These are phyloP conservation scores for Ctenopoma kingsleyae DNA, from an alignment of 2,797 vertebrate genomes.

Conservation along the genomic window DNA sequence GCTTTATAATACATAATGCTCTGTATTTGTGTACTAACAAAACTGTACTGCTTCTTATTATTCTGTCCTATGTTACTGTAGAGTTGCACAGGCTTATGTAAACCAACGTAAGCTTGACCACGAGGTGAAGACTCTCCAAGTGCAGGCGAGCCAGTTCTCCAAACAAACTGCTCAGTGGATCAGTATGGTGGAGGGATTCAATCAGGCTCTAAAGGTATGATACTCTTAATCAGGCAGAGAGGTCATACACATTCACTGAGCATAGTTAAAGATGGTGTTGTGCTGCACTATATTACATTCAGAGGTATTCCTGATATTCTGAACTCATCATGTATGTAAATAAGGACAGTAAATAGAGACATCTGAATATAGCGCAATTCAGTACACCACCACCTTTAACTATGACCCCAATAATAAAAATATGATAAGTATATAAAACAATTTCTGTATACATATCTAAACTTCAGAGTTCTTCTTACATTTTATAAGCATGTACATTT, in stretches of 20 bases:
- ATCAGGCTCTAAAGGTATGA: conserved; percentile 94
- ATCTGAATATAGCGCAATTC: too few relatives aligned
- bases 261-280: not conserved
- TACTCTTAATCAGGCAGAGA: not conserved
- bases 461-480: too few relatives aligned
- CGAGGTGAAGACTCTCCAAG: conserved; percentile 95
- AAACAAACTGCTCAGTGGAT: conserved; percentile 98
- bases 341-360: too few relatives aligned
- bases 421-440: too few relatives aligned
- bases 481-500: not conserved
- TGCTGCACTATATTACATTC: too few relatives aligned
- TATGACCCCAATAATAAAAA: too few relatives aligned
- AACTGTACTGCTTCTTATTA: not conserved
- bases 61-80: conserved; percentile 54
- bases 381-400: too few relatives aligned
- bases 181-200: conserved; percentile 96
- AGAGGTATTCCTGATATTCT: too few relatives aligned
- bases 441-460: too few relatives aligned
- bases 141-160: conserved; percentile 94
- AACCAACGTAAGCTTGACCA: conserved; percentile 97
- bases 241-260: not conserved
- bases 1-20: not conserved
- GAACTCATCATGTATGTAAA: too few relatives aligned
- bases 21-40: not conserved
- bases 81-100: conserved; percentile 95